These are phyloP conservation scores for Dynastes maya DNA, from an alignment of 2,888 invertebrate genomes.

Conservation along the genomic window DNA sequence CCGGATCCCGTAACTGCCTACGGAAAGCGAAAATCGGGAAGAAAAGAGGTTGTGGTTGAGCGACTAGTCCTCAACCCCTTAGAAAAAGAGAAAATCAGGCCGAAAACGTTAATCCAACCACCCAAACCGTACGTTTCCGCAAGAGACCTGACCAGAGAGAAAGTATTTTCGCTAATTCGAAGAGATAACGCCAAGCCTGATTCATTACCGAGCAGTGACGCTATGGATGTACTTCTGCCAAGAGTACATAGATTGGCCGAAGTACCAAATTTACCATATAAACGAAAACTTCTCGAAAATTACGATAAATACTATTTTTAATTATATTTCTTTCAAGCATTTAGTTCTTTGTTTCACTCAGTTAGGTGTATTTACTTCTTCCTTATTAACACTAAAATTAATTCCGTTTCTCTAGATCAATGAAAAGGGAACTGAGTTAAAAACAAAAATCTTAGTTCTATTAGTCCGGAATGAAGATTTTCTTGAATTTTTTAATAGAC, in stretches of 20 bases:
- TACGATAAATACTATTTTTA: slow-evolving; percentile 37
- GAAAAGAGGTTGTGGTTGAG: slow-evolving; percentile 60
- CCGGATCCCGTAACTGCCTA: slow-evolving; percentile 89
- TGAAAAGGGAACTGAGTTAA: too few relatives aligned
- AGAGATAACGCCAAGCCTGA: slow-evolving; percentile 73
- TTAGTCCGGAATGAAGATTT: too few relatives aligned
- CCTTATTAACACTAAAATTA: background rate
- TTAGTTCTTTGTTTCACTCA: background rate
- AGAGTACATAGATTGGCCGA: slow-evolving; percentile 74
- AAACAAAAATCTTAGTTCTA: too few relatives aligned
- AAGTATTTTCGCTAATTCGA: slow-evolving; percentile 75
- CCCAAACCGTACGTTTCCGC: slow-evolving; percentile 80
- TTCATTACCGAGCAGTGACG: slow-evolving; percentile 67
- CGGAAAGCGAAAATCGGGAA: slow-evolving; percentile 76
- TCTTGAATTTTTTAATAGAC: too few relatives aligned
- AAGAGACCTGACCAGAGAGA: slow-evolving; percentile 78
- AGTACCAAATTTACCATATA: slow-evolving; percentile 70
- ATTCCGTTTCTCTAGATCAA: background rate
- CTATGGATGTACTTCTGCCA: slow-evolving; percentile 79
- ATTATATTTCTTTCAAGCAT: background rate
- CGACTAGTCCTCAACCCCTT: slow-evolving; percentile 73
- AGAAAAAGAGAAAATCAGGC: slow-evolving; percentile 77
- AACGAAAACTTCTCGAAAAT: slow-evolving; percentile 64
- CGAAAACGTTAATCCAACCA: slow-evolving; percentile 75
- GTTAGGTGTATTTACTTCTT: background rate